Percentiles rank a stretch among this genome's conserved stretches.
Conservation (phyloP, 2,797 vertebrate genomes). For the Erethizon dorsatum region DNA sequence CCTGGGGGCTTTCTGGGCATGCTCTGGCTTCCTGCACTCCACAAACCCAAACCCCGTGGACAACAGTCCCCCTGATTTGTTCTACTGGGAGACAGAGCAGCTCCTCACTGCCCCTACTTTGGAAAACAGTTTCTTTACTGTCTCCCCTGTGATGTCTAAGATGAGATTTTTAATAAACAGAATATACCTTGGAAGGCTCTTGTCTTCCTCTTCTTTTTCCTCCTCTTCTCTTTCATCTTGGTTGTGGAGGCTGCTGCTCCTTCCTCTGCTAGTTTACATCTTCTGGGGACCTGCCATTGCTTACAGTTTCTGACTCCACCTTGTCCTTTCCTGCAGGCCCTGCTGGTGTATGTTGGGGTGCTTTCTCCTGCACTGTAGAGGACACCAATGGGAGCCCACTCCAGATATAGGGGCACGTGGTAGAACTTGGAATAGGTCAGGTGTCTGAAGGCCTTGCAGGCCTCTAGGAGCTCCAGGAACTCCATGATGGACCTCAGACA, state of each 20-base stretch:
- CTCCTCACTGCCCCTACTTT: too few relatives aligned
- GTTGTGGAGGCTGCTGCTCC: too few relatives aligned
- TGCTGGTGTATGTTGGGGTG: not conserved
- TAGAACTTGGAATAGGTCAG: slow-evolving; percentile 98
- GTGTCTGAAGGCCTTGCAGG: slow-evolving; percentile 95
- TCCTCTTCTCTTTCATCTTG: too few relatives aligned
- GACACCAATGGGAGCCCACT: slow-evolving; percentile 96
- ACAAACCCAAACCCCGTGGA: slow-evolving; percentile 99
- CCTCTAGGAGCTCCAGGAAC: slow-evolving; percentile 96
- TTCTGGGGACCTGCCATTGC: too few relatives aligned
- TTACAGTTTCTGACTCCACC: not conserved
- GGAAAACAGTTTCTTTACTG: too few relatives aligned
- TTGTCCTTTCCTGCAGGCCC: not conserved
- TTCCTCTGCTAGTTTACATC: too few relatives aligned
- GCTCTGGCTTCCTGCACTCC: slow-evolving; percentile 94
- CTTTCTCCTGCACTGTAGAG: slow-evolving; percentile 90
- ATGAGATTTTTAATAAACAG: too few relatives aligned
- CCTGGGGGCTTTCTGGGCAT: slow-evolving; percentile 95
- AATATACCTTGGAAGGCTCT: too few relatives aligned
- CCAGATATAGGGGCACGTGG: slow-evolving; percentile 95
- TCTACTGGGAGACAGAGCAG: too few relatives aligned
- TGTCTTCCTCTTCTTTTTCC: too few relatives aligned
- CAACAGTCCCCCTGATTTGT: slow-evolving; percentile 90
- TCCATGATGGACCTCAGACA: slow-evolving; percentile 96
- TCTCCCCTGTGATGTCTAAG: too few relatives aligned